Conservation (phyloP, 2,113 vertebrate genomes). For the Osmerus eperlanus region DNA sequence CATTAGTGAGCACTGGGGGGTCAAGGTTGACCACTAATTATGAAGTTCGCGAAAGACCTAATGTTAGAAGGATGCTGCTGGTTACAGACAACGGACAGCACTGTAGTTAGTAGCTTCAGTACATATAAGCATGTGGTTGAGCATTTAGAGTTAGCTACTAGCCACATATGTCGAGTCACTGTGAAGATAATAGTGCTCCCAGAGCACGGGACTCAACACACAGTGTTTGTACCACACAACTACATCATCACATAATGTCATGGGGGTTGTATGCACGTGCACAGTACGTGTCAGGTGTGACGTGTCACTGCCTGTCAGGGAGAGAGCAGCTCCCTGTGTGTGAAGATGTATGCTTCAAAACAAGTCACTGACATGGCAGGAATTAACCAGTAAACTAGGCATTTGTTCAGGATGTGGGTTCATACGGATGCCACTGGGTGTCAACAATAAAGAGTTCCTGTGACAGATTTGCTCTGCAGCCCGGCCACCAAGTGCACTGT, state of each 20-base stretch:
- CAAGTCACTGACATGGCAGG: slow-evolving; percentile 47
- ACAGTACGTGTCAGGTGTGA: slow-evolving; percentile 23
- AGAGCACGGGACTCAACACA: slow-evolving; percentile 18
- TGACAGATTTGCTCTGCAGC: slow-evolving; percentile 49
- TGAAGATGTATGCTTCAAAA: slow-evolving; percentile 39
- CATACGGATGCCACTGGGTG: slow-evolving; percentile 28
- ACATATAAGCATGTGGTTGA: too few relatives aligned
- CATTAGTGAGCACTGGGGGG: background rate
- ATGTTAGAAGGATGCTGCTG: too few relatives aligned
- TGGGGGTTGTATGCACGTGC: background rate
- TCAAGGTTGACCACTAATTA: background rate
- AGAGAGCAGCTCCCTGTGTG: background rate
- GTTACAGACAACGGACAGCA: too few relatives aligned
- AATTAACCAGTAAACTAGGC: slow-evolving; percentile 46
- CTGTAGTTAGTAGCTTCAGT: too few relatives aligned
- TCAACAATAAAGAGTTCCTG: slow-evolving; percentile 27
- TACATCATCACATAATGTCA: slow-evolving; percentile 32
- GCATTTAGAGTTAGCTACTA: too few relatives aligned
- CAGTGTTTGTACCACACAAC: slow-evolving; percentile 11
- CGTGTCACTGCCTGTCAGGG: slow-evolving; percentile 30
- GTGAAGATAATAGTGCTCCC: slow-evolving; percentile 13
- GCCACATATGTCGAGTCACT: too few relatives aligned
- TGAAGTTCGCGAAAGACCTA: background rate
- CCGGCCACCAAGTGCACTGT: slow-evolving; percentile 35
- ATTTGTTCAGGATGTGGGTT: slow-evolving; percentile 27